phyloP scores from a whole-genome alignment of 2,113 vertebrate genomes.

The Lucifuga dentata region DNA sequence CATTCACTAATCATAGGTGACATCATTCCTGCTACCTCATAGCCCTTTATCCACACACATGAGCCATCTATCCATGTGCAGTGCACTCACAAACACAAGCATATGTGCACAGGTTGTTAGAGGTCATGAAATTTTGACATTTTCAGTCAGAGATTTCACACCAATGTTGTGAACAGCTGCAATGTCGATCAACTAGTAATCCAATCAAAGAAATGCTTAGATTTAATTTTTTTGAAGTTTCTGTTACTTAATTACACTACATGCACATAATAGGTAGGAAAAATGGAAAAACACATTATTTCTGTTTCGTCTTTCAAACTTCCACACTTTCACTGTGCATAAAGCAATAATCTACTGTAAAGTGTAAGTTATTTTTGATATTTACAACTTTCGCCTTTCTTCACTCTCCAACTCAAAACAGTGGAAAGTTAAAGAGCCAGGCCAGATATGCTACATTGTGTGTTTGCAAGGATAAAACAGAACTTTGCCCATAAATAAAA shows the following conservation, averaged over 20 bases:
- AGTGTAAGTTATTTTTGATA: slow-evolving; percentile 21
- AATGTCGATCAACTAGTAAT: slow-evolving; percentile 17
- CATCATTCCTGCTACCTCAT: slow-evolving; percentile 4
- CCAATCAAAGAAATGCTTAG: background rate
- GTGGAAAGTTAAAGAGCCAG: slow-evolving; percentile 39
- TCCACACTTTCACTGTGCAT: background rate
- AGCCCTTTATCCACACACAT: slow-evolving; percentile 29
- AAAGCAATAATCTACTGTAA: background rate
- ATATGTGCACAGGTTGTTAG: background rate
- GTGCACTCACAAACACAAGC: background rate
- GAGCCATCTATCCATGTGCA: slow-evolving; percentile 19
- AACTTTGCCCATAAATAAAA: slow-evolving; percentile 45
- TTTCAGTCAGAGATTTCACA: slow-evolving; percentile 37
- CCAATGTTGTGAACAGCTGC: slow-evolving; percentile 48
- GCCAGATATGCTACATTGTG: slow-evolving; percentile 16
- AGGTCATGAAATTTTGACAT: slow-evolving; percentile 36
- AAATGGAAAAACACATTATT: slow-evolving; percentile 14
- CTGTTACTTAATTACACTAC: background rate
- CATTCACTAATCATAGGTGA: slow-evolving; percentile 3
- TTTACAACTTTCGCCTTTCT: slow-evolving; percentile 13
- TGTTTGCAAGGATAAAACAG: slow-evolving; percentile 37
- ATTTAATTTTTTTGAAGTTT: slow-evolving; percentile 18
- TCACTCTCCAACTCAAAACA: slow-evolving; percentile 13
- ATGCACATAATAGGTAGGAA: slow-evolving; percentile 5
- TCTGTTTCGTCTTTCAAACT: background rate